Base-by-base conservation (phyloP, 30 jellyfish, hydroid and myxozoan genomes). In the Hydra vulgaris region DNA sequence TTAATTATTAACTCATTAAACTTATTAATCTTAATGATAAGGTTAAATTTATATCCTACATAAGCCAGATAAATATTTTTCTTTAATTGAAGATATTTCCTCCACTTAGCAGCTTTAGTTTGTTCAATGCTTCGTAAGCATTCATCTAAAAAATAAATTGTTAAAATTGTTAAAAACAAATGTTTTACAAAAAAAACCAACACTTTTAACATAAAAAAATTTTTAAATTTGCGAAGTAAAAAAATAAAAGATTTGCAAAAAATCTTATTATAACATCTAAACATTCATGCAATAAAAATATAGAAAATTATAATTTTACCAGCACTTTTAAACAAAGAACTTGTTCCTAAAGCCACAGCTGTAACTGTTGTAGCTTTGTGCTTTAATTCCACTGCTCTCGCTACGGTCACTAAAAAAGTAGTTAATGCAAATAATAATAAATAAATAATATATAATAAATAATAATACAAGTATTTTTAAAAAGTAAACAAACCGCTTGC, bases 331-430 rank as follows among this genome's bases (percentile, higher is more conserved):
- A 92, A 92, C 70, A 92, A 79, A 25, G 84, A 84, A 73, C 96
- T 81, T 21, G 98, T 92, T 54, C 90, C 98, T 25, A 87, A 74
- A 17, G 98, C 93, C 54, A 92, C 98, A 8, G 96, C 96, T 25
- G 98, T 87, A 3, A 95, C 85, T 1, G 85, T 81, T 27, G 87
- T 25, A 15, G 98, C 92, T 54, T 92, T 92, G 90, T 92, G 98
- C 79, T 86, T 92, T 87, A 92, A 21, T 26, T 92, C 98, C 26
- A 92, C 93, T 66, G 96, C 81, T 54, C 98, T 74, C 74, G 98
- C 98, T 71, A 92, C 98, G 17, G 98, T 92, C 56, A 92, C 98
- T 91, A 71, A 55, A 55, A 71, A 70, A 55, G 26, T 74, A 23
- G 25, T 1, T 19, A 24, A 12, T 40, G 12, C 61, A 40, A 26